Base-by-base conservation (phyloP, 2,797 vertebrate genomes). In the Sebastes diaconus region DNA sequence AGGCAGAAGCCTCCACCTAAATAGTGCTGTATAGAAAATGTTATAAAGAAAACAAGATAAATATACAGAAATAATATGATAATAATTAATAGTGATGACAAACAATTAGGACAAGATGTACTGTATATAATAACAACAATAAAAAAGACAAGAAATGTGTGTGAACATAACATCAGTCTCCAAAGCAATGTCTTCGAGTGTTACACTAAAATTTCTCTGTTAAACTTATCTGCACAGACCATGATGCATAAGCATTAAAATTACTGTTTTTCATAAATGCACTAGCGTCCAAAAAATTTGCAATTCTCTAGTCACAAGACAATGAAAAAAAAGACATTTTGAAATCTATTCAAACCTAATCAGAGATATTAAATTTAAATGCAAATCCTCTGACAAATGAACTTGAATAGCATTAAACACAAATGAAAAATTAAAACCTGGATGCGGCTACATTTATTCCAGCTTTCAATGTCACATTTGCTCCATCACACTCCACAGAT, bases 211-310 rank as follows among this genome's bases (percentile, higher is more conserved):
- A 66, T 46, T 1, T 64, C 0, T 1, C 29, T 9, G 1, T 0
- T 2, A 50, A 5, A 7, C 24, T 22, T 24, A 12, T 27, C 1
- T 36, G 3, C 5, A 27, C 36, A 52, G 3, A 11, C 1, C 3
- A n/a, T 8, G 9, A 6, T 25, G 0, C 1, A 39, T 18, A 73
- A 64, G 22, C 18, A 36, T 46, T 50, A 11, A 36, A 22, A 20
- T 57, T 1, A 6, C 24, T 18, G 1, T 1, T 42, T 39, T 24
- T 46, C 10, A 29, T 39, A 13, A 20, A 75, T 42, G 11, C 58
- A 22, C 2, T 24, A 34, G 6, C 10, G 13, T 22, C 10, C 5
- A 18, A 24, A 66, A 24, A 50, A 29, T 0, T 1, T 6, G 14
- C 4, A 42, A 1, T 30, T 36, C 3, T 52, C 3, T 63, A 0